Conservation (phyloP, 1,140 invertebrate genomes). For the Drosophila miranda region DNA sequence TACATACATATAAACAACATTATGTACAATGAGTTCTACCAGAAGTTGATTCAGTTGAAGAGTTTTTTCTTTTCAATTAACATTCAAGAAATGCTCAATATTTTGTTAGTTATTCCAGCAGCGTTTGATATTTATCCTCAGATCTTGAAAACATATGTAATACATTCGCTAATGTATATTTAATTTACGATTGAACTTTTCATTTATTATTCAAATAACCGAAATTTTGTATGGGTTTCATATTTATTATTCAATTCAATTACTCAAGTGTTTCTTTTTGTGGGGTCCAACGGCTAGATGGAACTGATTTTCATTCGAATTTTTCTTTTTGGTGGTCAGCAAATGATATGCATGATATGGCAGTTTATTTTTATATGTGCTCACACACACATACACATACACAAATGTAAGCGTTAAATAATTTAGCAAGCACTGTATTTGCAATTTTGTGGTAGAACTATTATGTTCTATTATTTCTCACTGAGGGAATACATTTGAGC, state of each 20-base stretch:
- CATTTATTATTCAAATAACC: no score
- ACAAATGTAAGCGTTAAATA: conserved; percentile 9
- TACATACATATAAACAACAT: background rate
- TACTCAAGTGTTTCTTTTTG: no score
- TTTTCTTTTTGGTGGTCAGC: conserved; percentile 10
- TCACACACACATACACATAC: conserved; percentile 5
- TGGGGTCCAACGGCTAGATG: no score
- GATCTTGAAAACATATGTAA: no score
- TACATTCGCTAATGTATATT: no score
- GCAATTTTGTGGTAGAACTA: background rate
- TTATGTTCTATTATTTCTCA: background rate
- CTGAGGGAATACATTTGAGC: conserved; percentile 4
- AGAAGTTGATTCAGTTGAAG: conserved; percentile 24
- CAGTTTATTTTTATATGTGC: background rate
- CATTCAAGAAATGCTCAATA: no score
- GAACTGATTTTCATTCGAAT: no score
- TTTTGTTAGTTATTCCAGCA: no score
- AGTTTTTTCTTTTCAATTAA: conserved; percentile 8
- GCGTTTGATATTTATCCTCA: no score
- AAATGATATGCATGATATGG: conserved; percentile 28
- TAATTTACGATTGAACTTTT: no score
- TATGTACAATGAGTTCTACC: conserved; percentile 10
- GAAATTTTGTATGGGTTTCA: no score
- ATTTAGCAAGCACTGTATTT: background rate
- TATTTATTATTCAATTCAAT: background rate